These are phyloP conservation scores for Leptocoma aspasia DNA, from an alignment of 2,113 vertebrate genomes.

Conservation along the genomic window DNA sequence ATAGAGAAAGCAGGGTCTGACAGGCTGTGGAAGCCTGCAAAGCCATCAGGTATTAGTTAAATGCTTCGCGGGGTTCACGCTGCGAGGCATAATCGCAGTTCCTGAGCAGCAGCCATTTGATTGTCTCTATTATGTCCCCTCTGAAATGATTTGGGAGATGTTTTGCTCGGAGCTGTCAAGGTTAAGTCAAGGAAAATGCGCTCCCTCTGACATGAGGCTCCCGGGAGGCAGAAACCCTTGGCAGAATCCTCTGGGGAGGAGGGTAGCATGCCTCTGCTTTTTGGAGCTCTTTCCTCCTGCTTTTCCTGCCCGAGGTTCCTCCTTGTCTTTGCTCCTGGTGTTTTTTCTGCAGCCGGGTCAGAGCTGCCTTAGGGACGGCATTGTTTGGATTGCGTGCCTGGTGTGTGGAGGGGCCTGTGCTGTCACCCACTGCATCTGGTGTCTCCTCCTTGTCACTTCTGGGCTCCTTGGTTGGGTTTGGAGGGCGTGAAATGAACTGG, in stretches of 20 bases:
- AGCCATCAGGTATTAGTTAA: constrained; percentile 64
- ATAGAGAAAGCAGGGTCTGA: background rate
- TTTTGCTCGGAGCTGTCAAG: constrained; percentile 45
- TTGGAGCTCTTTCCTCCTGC: background rate
- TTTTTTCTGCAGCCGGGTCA: background rate
- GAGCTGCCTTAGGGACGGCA: background rate
- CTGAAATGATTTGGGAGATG: constrained; percentile 22
- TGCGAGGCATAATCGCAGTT: constrained; percentile 55
- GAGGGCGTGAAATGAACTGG: background rate
- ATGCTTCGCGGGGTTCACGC: constrained; percentile 34
- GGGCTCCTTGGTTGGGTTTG: background rate
- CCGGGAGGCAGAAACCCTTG: background rate
- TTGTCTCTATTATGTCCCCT: constrained; percentile 52
- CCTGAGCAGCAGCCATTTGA: constrained; percentile 50
- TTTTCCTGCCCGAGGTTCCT: background rate
- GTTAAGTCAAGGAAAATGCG: constrained; percentile 11
- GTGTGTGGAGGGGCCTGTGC: fast-evolving
- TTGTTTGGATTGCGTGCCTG: fast-evolving
- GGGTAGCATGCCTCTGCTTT: background rate
- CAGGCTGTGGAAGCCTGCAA: background rate
- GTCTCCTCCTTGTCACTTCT: background rate
- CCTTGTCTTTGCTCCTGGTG: background rate
- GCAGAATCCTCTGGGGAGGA: background rate
- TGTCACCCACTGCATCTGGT: fast-evolving
- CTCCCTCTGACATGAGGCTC: background rate